Evolutionary conservation across 2,113 vertebrate genomes (phyloP), one percentile per base, ranked within the genome.

Genomic region (Chinchilla lanigera): DNA sequence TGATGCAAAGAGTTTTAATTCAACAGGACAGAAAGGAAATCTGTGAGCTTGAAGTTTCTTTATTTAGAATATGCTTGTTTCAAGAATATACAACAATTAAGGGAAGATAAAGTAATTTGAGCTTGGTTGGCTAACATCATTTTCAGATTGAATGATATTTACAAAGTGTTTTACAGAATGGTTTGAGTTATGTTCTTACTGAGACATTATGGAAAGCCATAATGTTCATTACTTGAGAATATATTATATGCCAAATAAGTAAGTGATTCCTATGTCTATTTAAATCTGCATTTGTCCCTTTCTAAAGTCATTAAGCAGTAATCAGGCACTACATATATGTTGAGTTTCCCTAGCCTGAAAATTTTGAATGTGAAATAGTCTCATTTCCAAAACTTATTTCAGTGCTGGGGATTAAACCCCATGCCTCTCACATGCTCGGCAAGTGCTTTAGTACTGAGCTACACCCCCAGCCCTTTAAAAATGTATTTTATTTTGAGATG

Each of bases 91-190:
- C 4, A 7, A 80, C 92, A 94, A 67, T 77, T 93, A 87, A 44
- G 96, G 50, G 65, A 13, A 93, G 87, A n/a, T 73, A 69, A 35
- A 52, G 7, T 33, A 69, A 81, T 67, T 84, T 94, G 82, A 95
- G 86, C 17, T 82, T 85, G 73, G 8, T 95, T 90, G n/a, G 54
- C 8, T 89, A 86, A 75, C 35, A 81, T 94, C 8, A 96, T 93
- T 92, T 94, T n/a, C 67, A 52, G 88, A 69, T 75, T 89, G 26
- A 93, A 58, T 83, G 7, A 84, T 78, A 65, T 90, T 94, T 93
- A 38, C n/a, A 90, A 86, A 56, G 85, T 80, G 6, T 73, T 93
- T 84, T 93, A 52, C 90, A 95, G 58, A 96, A 65, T 94, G 19
- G n/a, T 35, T 84, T 89, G 73, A 89, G 33, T 96, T 61, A 83